Percentiles rank a stretch among this genome's conserved stretches.
Evolutionary conservation across 2,113 vertebrate species (phyloP).

Genomic region (Corythoichthys intestinalis): DNA sequence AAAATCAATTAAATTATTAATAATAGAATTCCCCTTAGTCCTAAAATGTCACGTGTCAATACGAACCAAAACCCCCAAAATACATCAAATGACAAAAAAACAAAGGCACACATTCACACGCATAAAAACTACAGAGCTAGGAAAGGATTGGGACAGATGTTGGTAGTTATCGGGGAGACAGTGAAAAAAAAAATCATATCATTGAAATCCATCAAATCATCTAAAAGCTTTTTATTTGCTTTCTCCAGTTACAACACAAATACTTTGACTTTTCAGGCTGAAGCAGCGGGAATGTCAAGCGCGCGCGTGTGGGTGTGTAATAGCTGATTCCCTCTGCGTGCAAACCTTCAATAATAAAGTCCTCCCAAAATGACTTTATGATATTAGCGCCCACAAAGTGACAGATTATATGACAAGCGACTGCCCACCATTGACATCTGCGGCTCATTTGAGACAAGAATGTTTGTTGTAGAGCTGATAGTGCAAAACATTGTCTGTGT

Average conservation of each 20-base stretch:
- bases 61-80: not conserved
- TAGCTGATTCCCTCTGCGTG: not conserved
- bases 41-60: not conserved
- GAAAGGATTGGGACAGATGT: conserved; percentile 43
- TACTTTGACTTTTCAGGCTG: conserved; percentile 29
- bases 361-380: conserved; percentile 1
- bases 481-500: not conserved
- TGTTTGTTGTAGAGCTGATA: not conserved
- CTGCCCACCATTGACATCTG: not conserved
- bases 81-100: not conserved
- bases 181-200: conserved; percentile 8
- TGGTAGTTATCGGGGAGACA: conserved; percentile 34
- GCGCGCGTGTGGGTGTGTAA: conserved; percentile 38
- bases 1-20: not conserved
- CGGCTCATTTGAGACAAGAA: not conserved
- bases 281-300: conserved; percentile 33
- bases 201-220: conserved; percentile 35
- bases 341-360: not conserved
- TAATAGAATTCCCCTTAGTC: conserved; percentile 48
- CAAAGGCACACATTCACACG: not conserved
- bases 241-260: conserved; percentile 41
- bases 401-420: not conserved
- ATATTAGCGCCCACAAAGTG: not conserved
- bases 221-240: conserved; percentile 43
- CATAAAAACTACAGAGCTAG: conserved; percentile 10